Conservation (phyloP, 2,797 vertebrate species). For the Danio tinwini region DNA sequence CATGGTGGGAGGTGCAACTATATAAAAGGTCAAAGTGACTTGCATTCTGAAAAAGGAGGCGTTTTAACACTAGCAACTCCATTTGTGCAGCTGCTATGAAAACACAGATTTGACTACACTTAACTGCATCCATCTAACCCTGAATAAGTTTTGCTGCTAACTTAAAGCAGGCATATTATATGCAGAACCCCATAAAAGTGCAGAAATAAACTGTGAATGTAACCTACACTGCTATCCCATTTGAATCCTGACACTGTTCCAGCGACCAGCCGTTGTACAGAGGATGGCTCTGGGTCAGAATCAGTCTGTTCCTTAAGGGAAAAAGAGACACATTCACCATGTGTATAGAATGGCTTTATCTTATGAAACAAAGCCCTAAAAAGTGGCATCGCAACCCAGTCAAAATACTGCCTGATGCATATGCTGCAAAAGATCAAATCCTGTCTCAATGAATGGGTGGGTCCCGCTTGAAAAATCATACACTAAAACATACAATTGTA, state of each 20-base stretch:
- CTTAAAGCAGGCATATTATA: constrained; percentile 28
- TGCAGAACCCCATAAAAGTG: constrained; percentile 36
- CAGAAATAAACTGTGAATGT: constrained; percentile 65
- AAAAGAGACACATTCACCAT: constrained; percentile 75
- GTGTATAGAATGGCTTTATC: constrained; percentile 49
- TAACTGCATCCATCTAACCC: not conserved
- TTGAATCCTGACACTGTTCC: constrained; percentile 93
- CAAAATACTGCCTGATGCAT: constrained; percentile 9
- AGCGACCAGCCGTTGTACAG: constrained; percentile 91
- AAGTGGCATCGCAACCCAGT: constrained; percentile 26
- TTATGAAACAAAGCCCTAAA: constrained; percentile 18
- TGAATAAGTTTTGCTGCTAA: not conserved
- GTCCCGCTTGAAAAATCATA: constrained; percentile 15
- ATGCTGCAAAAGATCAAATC: constrained; percentile 36
- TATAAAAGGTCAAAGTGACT: not conserved
- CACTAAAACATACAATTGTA: constrained; percentile 42
- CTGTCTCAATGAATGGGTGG: constrained; percentile 51
- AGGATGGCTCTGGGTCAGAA: constrained; percentile 95
- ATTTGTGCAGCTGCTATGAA: not conserved
- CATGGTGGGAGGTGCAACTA: constrained; percentile 17
- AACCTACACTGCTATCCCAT: constrained; percentile 92
- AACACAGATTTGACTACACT: not conserved
- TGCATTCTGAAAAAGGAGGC: not conserved
- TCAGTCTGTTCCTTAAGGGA: constrained; percentile 90
- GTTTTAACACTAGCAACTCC: not conserved